Evolutionary conservation across 1,140 invertebrate species (phyloP).

Genomic region (Solenopsis fugax): DNA sequence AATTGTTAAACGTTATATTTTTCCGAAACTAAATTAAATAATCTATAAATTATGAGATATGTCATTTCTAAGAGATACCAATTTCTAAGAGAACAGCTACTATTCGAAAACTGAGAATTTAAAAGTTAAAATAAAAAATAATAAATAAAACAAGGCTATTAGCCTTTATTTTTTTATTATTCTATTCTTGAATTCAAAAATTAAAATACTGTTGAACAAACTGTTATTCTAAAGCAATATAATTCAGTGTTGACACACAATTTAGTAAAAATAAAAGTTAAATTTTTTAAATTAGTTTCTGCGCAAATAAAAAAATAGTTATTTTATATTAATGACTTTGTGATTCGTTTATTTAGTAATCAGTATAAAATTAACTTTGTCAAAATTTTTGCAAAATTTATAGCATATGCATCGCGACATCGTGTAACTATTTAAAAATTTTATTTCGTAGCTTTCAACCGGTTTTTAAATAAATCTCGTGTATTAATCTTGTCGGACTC

Average conservation of each 20-base stretch:
- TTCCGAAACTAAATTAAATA: not conserved
- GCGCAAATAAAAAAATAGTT: not conserved
- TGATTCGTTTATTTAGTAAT: not conserved
- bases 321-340: slow-evolving; percentile 3
- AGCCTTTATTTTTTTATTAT: too few species aligned
- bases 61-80: not conserved
- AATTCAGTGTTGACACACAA: not conserved
- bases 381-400: not conserved
- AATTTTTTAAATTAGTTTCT: not conserved
- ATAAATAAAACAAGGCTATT: too few species aligned
- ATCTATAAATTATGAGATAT: not conserved
- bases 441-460: slow-evolving; percentile 3
- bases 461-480: slow-evolving; percentile 43
- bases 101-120: not conserved
- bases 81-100: not conserved
- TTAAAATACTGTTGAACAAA: not conserved
- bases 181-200: not conserved
- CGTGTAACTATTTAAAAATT: not conserved
- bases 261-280: not conserved
- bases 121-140: not conserved
- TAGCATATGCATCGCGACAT: not conserved
- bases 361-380: not conserved
- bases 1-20: slow-evolving; percentile 12
- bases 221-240: not conserved
- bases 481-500: slow-evolving; percentile 52